phyloP scores from a whole-genome alignment of 2,888 invertebrate genomes.

The Pyralis farinalis region DNA sequence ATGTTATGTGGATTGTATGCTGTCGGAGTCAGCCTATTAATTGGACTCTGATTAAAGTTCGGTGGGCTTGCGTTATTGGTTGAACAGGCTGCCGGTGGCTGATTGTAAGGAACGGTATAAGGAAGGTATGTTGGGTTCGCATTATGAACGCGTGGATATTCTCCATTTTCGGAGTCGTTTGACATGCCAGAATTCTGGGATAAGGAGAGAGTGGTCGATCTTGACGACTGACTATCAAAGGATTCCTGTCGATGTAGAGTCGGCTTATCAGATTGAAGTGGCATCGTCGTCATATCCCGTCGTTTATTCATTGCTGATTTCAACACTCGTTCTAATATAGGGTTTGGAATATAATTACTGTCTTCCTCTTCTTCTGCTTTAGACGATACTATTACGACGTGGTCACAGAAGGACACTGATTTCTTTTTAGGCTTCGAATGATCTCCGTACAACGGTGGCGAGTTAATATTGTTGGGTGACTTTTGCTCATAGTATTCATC shows the following conservation, averaged over 20 bases:
- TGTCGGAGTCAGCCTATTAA: constrained; percentile 63
- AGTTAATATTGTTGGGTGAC: constrained; percentile 37
- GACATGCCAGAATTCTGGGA: constrained; percentile 64
- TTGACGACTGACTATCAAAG: constrained; percentile 74
- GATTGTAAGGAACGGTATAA: constrained; percentile 62
- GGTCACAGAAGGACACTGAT: constrained; percentile 96
- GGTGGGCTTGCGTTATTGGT: constrained; percentile 62
- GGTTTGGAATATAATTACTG: constrained; percentile 94
- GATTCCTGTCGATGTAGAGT: constrained; percentile 73
- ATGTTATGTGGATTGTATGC: constrained; percentile 49
- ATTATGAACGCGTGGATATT: constrained; percentile 61
- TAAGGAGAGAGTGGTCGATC: constrained; percentile 72
- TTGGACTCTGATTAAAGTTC: constrained; percentile 64
- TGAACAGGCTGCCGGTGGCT: constrained; percentile 56
- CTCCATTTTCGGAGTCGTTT: constrained; percentile 52
- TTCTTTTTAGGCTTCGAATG: constrained; percentile 90
- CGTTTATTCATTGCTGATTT: constrained; percentile 90
- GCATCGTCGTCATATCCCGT: constrained; percentile 78
- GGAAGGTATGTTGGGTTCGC: constrained; percentile 48
- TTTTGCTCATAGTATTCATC: constrained; percentile 61
- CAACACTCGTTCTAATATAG: constrained; percentile 91
- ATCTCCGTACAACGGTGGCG: constrained; percentile 51
- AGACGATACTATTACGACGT: constrained; percentile 92
- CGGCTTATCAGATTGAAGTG: constrained; percentile 70
- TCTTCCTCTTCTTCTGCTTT: constrained; percentile 96